Evolutionary conservation across 2,888 invertebrate species (phyloP).

Genomic region (Nomada lathburiana): DNA sequence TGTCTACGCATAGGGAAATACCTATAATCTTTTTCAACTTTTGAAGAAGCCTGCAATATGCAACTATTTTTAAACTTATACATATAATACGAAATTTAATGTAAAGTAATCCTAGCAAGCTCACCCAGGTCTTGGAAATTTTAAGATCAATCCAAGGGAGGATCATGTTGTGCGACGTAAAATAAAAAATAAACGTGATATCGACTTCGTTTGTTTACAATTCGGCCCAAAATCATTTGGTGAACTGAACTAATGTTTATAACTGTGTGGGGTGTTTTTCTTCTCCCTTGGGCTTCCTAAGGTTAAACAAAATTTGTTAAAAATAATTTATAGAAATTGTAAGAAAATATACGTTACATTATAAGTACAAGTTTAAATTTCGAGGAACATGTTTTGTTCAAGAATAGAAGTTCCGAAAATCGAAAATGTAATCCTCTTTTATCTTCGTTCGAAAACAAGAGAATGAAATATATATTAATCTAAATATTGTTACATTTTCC

Average conservation of each 20-base stretch:
- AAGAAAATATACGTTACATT: neutral
- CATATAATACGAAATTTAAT: neutral
- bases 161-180: no score
- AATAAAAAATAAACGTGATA: no score
- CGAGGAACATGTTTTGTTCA: neutral
- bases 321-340: neutral
- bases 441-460: neutral
- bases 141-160: no score
- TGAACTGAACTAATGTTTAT: no score
- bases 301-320: neutral
- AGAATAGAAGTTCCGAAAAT: neutral
- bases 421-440: neutral
- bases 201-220: no score
- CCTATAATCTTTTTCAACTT: no score
- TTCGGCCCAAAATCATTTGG: no score
- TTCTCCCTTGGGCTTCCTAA: no score
- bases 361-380: neutral
- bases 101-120: neutral
- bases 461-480: neutral
- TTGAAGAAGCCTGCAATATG: slow-evolving; percentile 14
- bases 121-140: no score
- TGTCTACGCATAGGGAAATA: neutral
- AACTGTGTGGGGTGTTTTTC: no score
- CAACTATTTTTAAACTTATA: slow-evolving; percentile 14
- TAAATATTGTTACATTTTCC: neutral